Percentiles rank a stretch among this genome's conserved stretches.
Evolutionary conservation across 2,797 vertebrate genomes (phyloP).

Genomic region (Artibeus lituratus): DNA sequence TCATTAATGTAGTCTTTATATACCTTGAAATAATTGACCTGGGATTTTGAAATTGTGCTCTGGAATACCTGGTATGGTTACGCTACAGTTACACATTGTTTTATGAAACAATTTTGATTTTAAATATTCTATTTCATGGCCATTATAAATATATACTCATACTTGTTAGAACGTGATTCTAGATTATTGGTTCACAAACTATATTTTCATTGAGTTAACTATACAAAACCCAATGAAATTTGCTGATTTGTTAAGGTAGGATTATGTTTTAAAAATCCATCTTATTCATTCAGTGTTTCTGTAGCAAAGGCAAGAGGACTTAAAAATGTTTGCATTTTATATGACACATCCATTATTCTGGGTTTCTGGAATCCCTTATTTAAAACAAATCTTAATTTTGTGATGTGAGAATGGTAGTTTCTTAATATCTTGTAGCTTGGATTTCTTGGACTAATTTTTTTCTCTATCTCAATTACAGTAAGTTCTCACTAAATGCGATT

Average conservation of each 20-base stretch:
- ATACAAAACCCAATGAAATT: not conserved
- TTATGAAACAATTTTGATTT: conserved; percentile 26
- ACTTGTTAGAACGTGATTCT: not conserved
- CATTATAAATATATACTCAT: not conserved
- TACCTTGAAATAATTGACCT: conserved; percentile 7
- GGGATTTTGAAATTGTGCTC: not conserved
- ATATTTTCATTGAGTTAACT: not conserved
- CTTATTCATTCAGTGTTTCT: not conserved
- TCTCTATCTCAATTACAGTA: not conserved
- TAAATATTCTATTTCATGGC: not conserved
- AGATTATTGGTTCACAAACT: conserved; percentile 7
- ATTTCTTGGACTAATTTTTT: not conserved
- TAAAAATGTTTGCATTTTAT: not conserved
- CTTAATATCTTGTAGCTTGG: not conserved
- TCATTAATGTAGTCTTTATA: not conserved
- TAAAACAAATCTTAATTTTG: not conserved
- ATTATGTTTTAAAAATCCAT: not conserved
- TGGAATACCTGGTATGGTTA: not conserved
- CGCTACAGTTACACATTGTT: no score
- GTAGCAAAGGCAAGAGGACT: not conserved
- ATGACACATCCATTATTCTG: not conserved
- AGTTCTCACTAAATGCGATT: not conserved
- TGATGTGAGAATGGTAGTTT: not conserved
- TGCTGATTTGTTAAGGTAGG: not conserved
- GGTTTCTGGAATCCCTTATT: not conserved